Evolutionary conservation across 2,888 invertebrate genomes (phyloP).

Genomic region (Amphiduros pacificus): DNA sequence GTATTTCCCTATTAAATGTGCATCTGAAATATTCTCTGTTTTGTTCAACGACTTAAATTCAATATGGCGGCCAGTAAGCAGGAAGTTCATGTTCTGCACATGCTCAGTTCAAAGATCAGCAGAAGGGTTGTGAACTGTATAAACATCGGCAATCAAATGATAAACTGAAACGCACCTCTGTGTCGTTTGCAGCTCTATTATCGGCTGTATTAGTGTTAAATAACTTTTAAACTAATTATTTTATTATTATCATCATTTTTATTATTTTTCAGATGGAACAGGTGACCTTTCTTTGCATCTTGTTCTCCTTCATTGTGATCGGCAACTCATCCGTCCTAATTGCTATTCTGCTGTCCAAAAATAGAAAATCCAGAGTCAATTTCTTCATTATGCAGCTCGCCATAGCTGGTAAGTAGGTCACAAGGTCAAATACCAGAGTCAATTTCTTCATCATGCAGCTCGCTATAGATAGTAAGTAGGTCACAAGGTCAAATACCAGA

Average conservation of each 20-base stretch:
- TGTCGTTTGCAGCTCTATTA: too few relatives aligned
- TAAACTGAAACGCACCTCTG: too few relatives aligned
- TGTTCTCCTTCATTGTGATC: constrained; percentile 73
- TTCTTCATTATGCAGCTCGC: constrained; percentile 93
- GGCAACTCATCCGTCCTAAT: constrained; percentile 87
- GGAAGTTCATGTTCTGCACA: too few relatives aligned
- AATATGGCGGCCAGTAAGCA: too few relatives aligned
- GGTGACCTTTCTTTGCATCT: constrained; percentile 24
- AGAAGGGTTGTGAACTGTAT: too few relatives aligned
- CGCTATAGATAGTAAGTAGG: constrained; percentile 85
- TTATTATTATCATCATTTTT: neutral
- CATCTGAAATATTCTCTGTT: too few relatives aligned
- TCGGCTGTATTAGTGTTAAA: too few relatives aligned
- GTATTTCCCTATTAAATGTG: too few relatives aligned
- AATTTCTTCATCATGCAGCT: constrained; percentile 94
- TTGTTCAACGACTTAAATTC: too few relatives aligned
- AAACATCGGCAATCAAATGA: too few relatives aligned
- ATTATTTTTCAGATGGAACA: constrained; percentile 25
- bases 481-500: constrained; percentile 82
- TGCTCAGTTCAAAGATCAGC: too few relatives aligned
- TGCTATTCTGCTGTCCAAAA: constrained; percentile 79
- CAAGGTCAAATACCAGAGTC: constrained; percentile 64
- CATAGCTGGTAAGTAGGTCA: constrained; percentile 74
- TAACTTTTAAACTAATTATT: too few relatives aligned
- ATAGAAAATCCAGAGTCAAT: constrained; percentile 85